Evolutionary conservation across 2,888 invertebrate species (phyloP), one percentile per base, ranked within the genome.

Genomic region (Congeria kusceri): DNA sequence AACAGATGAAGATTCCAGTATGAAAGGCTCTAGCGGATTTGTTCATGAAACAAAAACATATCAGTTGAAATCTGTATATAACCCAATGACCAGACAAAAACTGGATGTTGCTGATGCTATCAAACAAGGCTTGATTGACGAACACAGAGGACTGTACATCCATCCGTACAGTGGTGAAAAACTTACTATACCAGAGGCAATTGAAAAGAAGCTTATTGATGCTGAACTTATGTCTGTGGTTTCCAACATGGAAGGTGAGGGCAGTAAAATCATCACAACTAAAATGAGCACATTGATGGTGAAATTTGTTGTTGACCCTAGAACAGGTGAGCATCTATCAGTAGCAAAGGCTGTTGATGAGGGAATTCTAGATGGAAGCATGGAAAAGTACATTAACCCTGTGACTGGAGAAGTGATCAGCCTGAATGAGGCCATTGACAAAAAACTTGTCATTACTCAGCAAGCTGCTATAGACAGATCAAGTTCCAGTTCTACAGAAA

Each of bases 91-190:
- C 39, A 92, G 93, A 32, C 93, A 93, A 85, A 96, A 96, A 92
- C 95, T 98, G 61, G 97, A 97, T 27, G 95, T 98, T 84, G 94
- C 98, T 83, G 98, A 98, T 95, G 98, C 98, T 32, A 98, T 99
- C 88, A 97, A 97, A 92, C 95, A 96, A 90, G 98, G 98, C 92
- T 95, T 98, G 64, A 96, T 96, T 92, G 98, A 98, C 91, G 97
- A 98, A 13, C 97, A 84, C 25, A 88, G 88, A 67, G 92, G 93
- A 7, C 72, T 91, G 7, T 93, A 92, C 73, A 86, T 89, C 29
- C 97, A 98, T 94, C 97, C 98, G 47, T 95, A 95, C 90, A 93
- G 96, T 27, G 97, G 97, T 0, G 95, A 96, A 82, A 96, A 96
- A 90, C 94, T 97, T 57, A 96, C 96, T n/a, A 95, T 98, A 58